A percentile compares a stretch with the other conserved stretches of the same genome.
Evolutionary conservation across 2,888 invertebrate species (phyloP).

Genomic region (Heterodera filipjevi): DNA sequence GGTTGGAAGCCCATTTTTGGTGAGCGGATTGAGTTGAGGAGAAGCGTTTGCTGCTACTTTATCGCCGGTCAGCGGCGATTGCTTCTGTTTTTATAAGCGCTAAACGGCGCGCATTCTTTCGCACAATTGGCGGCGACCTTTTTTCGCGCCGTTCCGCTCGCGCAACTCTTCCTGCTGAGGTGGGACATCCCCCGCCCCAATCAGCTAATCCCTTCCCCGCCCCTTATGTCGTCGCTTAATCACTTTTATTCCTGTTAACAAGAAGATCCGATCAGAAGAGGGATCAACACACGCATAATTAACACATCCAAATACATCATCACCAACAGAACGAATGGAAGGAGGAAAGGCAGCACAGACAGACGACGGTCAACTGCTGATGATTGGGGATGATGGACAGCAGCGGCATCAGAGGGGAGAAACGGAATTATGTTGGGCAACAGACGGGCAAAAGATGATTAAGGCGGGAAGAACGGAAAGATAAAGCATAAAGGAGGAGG

Average conservation of each 20-base stretch:
- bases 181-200: not conserved
- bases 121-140: not conserved
- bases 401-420: not conserved
- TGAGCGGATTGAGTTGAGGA: not conserved
- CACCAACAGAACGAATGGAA: not conserved
- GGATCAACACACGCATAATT: not conserved
- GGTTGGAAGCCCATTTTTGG: not conserved
- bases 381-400: not conserved
- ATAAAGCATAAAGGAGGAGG: not conserved
- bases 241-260: not conserved
- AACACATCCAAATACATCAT: not conserved
- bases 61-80: not conserved
- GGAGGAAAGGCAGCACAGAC: not conserved
- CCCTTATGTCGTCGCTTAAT: not conserved
- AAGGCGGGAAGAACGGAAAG: not conserved
- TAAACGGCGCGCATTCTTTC: not conserved
- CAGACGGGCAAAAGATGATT: not conserved
- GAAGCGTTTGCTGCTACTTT: not conserved
- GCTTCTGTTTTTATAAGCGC: constrained; percentile 2
- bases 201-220: not conserved
- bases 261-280: not conserved
- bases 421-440: not conserved
- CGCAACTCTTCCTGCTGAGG: not conserved
- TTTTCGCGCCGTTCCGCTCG: not conserved
- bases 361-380: not conserved